Base-by-base conservation (phyloP, 1,140 invertebrate genomes). In the Phenacoccus solenopsis region DNA sequence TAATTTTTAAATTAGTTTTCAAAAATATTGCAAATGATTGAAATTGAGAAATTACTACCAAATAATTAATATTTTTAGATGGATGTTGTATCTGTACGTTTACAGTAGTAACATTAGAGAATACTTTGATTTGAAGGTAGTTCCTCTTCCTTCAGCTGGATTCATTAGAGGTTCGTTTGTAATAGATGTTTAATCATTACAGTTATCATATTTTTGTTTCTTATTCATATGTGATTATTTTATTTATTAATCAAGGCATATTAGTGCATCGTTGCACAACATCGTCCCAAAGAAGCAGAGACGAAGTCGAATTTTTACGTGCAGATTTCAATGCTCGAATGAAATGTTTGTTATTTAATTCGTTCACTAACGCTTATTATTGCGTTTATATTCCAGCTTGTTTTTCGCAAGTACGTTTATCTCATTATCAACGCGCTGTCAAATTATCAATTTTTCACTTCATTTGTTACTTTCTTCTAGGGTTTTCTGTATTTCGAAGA, bases 331-430 rank as follows among this genome's bases (percentile, higher is more conserved):
- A 96, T 77, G 82, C 84, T 59, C 81, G 94, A 61, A 84, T 96
- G 73, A 95, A 94, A 79, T 90, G 91, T 77, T 88, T 94, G 68
- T 80, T 98, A 3, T 97, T 95, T 76, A 92, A 91, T 75, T 93
- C 93, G 0, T 85, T 94, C 49, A 79, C 92, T 0, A 93, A 89
- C 75, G 91, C 93, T 0, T 98, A 97, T 77, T 94, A 96, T 78
- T 87, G 90, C 73, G 90, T 88, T 70, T 90, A 96, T 77, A 86
- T 97, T 25, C 95, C 95, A 0, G 90, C 93, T 75, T 88, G 88
- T 76, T 93, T 95, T 84, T 88, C 89, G 24, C 87, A 90, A 83
- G 90, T 91, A 78, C 79, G 78, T 16, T 10, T 20, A 64, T 24
- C 22, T 64, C 20, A n/a, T n/a, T n/a, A n/a, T n/a, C n/a, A n/a